Base-by-base conservation (phyloP, 2,888 invertebrate genomes). In the Poecilobothrus nobilitatus region DNA sequence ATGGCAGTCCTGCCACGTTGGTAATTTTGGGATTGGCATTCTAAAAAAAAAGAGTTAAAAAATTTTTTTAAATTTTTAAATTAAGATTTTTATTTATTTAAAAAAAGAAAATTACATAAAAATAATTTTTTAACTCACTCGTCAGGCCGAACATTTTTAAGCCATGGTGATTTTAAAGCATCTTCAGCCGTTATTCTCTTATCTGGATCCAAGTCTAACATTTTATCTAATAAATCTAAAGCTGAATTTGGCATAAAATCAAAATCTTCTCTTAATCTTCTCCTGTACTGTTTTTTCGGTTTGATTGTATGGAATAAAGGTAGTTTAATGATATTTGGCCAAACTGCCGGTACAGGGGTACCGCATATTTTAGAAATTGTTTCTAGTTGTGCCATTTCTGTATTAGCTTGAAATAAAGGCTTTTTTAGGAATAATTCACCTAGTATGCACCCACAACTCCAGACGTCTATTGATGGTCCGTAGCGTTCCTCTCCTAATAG, bases 391-490 rank as follows among this genome's bases (percentile, higher is more conserved):
- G 91, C 89, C 86, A 95, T 87, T 83, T 99, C 98, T 68, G 91
- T 86, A 80, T 92, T 94, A 0, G 95, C 97, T 86, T 94, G 95
- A 82, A 99, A 99, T 65, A 99, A 86, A 0, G 99, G 97, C 76
- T 94, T 93, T 78, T 96, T 96, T 66, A 90, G 87, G 83, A 99
- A 99, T 71, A 99, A 85, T 84, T 99, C 99, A 12, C 97, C 99
- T 66, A 99, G 86, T 75, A 99, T 99, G 80, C 99, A 99, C 76
- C 99, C 99, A 83, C 97, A 97, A 78, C 97, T 97, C 99, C 99
- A 99, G 9, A 99, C 95, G 83, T 99, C 99, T 71, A 99, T 95
- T 0, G 97, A 92, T 0, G 98, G 95, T 0, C 97, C 97, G 80
- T 99, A 99, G 10, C 87, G 87, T 83, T 99, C 98, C 84, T 98